Percentiles rank a stretch among this genome's conserved stretches.
These are phyloP conservation scores for Hepsetus odoe DNA, from an alignment of 2,113 vertebrate species.

Conservation along the genomic window DNA sequence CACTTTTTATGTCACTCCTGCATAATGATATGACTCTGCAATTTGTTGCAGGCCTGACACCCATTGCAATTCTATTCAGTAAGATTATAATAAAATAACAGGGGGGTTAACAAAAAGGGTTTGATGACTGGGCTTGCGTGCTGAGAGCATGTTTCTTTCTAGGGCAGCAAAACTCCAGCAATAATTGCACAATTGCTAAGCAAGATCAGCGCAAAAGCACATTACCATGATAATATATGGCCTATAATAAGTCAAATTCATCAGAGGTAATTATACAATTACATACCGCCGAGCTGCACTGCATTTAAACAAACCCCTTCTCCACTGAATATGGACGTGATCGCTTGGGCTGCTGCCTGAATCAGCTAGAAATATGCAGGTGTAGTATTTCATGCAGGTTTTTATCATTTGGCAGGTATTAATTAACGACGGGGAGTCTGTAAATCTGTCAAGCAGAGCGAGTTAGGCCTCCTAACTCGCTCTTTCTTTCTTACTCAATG, in stretches of 20 bases:
- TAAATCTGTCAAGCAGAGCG: constrained; percentile 63
- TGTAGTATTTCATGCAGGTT: constrained; percentile 65
- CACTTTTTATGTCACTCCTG: background rate
- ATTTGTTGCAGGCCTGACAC: background rate
- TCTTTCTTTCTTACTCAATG: constrained; percentile 32
- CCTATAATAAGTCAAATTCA: constrained; percentile 7
- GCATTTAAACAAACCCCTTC: constrained; percentile 59
- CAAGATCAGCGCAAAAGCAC: constrained; percentile 32
- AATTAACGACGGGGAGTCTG: constrained; percentile 65
- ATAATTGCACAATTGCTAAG: constrained; percentile 19
- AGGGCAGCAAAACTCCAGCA: constrained; percentile 4
- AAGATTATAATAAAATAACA: too few species aligned
- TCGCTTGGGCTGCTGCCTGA: constrained; percentile 60
- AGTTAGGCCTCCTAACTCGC: constrained; percentile 48
- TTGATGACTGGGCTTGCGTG: background rate
- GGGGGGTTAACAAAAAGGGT: background rate
- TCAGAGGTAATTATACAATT: constrained; percentile 52
- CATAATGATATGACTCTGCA: background rate
- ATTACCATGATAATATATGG: constrained; percentile 20
- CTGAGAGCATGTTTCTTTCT: background rate
- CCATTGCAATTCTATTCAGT: background rate
- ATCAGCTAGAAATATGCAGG: constrained; percentile 52
- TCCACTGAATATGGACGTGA: constrained; percentile 61
- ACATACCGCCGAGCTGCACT: constrained; percentile 51
- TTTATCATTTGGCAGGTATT: constrained; percentile 66